Evolutionary conservation across 2,888 invertebrate genomes (phyloP), one percentile per base, ranked within the genome.

Genomic region (Cylloceria caligata): DNA sequence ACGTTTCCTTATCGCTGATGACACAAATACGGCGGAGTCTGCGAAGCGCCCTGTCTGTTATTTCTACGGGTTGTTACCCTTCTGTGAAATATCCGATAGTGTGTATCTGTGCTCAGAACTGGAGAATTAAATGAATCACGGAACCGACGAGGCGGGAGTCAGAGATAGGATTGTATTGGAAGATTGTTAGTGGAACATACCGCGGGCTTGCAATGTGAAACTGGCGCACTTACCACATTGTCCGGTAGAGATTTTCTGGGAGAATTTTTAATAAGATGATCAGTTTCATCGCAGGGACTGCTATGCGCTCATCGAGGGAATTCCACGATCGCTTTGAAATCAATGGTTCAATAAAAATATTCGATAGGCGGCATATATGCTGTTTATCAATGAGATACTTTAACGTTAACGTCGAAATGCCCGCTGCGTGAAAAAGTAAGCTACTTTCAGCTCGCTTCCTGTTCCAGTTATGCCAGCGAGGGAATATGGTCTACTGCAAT

Each of bases 1-100:
- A n/a, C n/a, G 73, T 30, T 64, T 64, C 57, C 81, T 81, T 81
- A 81, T 81, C 81, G 75, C 75, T 67, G 79, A 79, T 81, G 81
- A 76, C 83, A 81, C 79, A 16, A 83, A 82, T 82, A 76, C 64
- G 64, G 7, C 57, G 27, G 64, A 79, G 67, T 77, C 57, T 64
- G 81, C 71, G 64, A 71, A 65, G 13, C 19, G 49, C 24, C 52
- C 57, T 19, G 24, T 74, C 65, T 65, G 71, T 78, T 64, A 69
- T 77, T 76, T 76, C 57, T 39, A 30, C 13, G 5, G 65, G 65
- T 57, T 60, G 60, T 76, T 81, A 42, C n/a, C 21, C 67, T 55
- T 39, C 36, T 19, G 60, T 36, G 34, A 34, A 60, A 60, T 34
- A 60, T 42, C 13, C 62, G 47, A 42, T 7, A 55, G 21, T 52